These are phyloP conservation scores for Brachionus koreanus DNA, from an alignment of 1,140 invertebrate genomes.

Conservation along the genomic window DNA sequence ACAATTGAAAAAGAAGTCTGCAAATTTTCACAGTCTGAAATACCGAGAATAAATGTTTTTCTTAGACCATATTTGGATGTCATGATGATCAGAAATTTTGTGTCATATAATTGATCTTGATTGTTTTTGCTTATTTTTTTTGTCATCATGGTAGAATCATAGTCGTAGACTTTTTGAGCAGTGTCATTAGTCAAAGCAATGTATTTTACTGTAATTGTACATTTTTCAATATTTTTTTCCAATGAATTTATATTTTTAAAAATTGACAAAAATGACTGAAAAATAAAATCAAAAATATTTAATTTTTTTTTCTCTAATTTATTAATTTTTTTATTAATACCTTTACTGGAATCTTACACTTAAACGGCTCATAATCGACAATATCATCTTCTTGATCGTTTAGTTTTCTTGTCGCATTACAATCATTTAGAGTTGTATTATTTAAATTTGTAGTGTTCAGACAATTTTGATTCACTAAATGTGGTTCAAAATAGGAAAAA, in stretches of 20 bases:
- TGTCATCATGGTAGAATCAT: conserved; percentile 34
- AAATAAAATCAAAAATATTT: not conserved
- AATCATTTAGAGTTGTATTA: conserved; percentile 19
- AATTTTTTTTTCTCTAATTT: not conserved
- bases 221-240: conserved; percentile 43
- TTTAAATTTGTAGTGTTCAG: conserved; percentile 22
- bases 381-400: conserved; percentile 4
- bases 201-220: conserved; percentile 43
- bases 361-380: conserved; percentile 6
- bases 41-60: conserved; percentile 37
- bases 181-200: conserved; percentile 14
- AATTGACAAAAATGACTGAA: conserved; percentile 30
- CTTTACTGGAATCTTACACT: conserved; percentile 39
- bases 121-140: conserved; percentile 31
- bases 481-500: conserved; percentile 40
- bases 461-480: not conserved
- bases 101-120: conserved; percentile 37
- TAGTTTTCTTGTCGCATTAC: not conserved
- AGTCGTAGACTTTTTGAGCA: conserved; percentile 29
- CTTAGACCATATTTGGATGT: conserved; percentile 26
- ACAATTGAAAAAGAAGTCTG: conserved; percentile 19
- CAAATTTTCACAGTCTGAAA: conserved; percentile 42
- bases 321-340: not conserved
- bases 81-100: conserved; percentile 37
- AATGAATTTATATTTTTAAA: conserved; percentile 43